A percentile compares a stretch with the other conserved stretches of the same genome.
Evolutionary conservation across 2,888 invertebrate species (phyloP).

Genomic region (Laothoe populi): DNA sequence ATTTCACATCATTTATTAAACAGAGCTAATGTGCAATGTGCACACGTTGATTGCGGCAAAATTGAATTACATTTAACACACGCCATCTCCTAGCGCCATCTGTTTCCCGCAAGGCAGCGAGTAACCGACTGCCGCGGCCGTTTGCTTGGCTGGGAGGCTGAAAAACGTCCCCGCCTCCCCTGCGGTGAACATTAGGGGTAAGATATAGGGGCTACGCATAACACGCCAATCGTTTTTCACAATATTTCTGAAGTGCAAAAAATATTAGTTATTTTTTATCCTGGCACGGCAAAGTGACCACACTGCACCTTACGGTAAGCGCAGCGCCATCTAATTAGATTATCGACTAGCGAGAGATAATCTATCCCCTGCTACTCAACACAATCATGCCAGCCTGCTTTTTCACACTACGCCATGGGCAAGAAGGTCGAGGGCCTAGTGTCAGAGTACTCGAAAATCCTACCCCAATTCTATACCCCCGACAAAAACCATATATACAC

Average conservation of each 20-base stretch:
- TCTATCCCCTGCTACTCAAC: too few species aligned
- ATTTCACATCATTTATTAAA: slow-evolving; percentile 46
- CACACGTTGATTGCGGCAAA: slow-evolving; percentile 41
- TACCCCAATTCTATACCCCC: too few species aligned
- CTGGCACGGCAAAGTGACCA: too few species aligned
- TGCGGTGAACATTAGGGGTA: slow-evolving; percentile 30
- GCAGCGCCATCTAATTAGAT: too few species aligned
- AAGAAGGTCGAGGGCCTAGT: too few species aligned
- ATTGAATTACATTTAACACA: slow-evolving; percentile 30
- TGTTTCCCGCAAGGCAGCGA: slow-evolving; percentile 40
- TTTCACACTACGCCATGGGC: too few species aligned
- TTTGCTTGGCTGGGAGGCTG: slow-evolving; percentile 29
- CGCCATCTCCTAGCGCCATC: slow-evolving; percentile 36
- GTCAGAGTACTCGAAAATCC: too few species aligned
- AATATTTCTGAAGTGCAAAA: background rate
- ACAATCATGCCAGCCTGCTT: too few species aligned
- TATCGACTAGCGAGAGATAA: too few species aligned
- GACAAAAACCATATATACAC: too few species aligned
- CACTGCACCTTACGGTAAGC: too few species aligned
- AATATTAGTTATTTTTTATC: too few species aligned
- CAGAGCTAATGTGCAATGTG: slow-evolving; percentile 42
- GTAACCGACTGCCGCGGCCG: slow-evolving; percentile 38
- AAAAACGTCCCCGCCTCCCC: slow-evolving; percentile 35
- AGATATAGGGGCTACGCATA: background rate
- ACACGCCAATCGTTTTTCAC: background rate